These are phyloP conservation scores for Sebastes cheni DNA, from an alignment of 2,797 vertebrate genomes.

Conservation along the genomic window DNA sequence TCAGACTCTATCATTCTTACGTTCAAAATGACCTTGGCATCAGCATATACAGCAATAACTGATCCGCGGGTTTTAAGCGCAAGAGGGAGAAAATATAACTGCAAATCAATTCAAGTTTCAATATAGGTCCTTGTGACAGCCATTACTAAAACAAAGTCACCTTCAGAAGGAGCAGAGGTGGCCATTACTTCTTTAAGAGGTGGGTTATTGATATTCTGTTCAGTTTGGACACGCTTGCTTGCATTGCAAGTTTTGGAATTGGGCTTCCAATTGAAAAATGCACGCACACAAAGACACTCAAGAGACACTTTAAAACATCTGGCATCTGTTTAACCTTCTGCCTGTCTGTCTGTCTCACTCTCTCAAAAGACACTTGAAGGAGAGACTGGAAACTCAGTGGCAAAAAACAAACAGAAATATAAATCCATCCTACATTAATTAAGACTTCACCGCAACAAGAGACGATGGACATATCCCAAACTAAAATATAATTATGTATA, in stretches of 20 bases:
- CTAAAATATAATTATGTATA: no score
- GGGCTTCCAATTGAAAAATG: conserved; percentile 63
- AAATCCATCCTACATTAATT: neutral
- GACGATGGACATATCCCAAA: neutral
- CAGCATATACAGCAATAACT: conserved; percentile 74
- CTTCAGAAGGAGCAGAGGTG: conserved; percentile 71
- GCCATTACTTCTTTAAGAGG: conserved; percentile 72
- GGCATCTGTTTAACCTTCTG: conserved; percentile 16
- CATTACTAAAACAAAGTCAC: conserved; percentile 82
- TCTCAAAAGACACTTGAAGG: conserved; percentile 4
- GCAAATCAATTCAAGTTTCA: conserved; percentile 81
- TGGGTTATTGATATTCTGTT: conserved; percentile 78
- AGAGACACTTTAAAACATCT: conserved; percentile 38
- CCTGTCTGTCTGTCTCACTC: neutral
- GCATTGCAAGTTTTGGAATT: conserved; percentile 75
- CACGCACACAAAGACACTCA: conserved; percentile 22
- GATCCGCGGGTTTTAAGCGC: conserved; percentile 69
- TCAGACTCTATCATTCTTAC: conserved; percentile 82
- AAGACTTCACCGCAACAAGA: neutral
- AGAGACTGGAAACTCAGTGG: conserved; percentile 2
- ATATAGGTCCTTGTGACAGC: conserved; percentile 68
- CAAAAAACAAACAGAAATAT: neutral
- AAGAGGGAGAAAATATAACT: conserved; percentile 77
- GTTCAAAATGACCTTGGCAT: conserved; percentile 81
- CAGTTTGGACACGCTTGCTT: conserved; percentile 72